phyloP scores from a whole-genome alignment of 2,113 vertebrate genomes.

The Acinonyx jubatus region DNA sequence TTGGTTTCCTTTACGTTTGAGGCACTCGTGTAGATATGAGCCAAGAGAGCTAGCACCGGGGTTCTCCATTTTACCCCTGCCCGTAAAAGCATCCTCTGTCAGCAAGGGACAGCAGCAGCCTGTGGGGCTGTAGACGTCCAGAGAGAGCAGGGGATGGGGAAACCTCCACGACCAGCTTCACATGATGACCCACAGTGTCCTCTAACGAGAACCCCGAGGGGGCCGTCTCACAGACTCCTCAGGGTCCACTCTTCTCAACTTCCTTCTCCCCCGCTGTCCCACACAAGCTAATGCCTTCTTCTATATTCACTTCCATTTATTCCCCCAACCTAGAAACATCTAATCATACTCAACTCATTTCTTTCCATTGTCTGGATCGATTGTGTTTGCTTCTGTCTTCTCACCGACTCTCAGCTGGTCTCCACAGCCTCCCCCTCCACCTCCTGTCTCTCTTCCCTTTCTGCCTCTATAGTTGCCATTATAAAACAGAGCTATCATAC shows the following conservation, averaged over 20 bases:
- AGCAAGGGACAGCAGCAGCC: background rate
- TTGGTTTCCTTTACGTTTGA: background rate
- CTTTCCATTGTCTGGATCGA: background rate
- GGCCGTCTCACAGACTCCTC: background rate
- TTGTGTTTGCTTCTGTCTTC: background rate
- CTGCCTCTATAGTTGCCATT: too few relatives aligned
- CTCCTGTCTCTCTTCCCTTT: background rate
- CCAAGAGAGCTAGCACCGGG: background rate
- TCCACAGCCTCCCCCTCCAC: background rate
- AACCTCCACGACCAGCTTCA: background rate
- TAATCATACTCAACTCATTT: background rate
- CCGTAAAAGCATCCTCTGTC: background rate
- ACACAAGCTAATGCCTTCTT: background rate
- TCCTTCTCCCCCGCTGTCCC: background rate
- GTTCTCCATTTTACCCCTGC: background rate
- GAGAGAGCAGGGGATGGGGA: background rate
- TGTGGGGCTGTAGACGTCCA: background rate
- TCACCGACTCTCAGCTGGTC: background rate
- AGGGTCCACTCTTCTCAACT: background rate
- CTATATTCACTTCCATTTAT: background rate
- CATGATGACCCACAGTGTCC: background rate
- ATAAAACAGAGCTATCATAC: background rate
- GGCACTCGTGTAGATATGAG: background rate
- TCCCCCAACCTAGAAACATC: background rate
- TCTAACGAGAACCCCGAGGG: background rate